Percentiles rank a stretch among this genome's conserved stretches.
Conservation (phyloP, 35 echinoderm and acorn worm species). For the Heliocidaris tuberculata region DNA sequence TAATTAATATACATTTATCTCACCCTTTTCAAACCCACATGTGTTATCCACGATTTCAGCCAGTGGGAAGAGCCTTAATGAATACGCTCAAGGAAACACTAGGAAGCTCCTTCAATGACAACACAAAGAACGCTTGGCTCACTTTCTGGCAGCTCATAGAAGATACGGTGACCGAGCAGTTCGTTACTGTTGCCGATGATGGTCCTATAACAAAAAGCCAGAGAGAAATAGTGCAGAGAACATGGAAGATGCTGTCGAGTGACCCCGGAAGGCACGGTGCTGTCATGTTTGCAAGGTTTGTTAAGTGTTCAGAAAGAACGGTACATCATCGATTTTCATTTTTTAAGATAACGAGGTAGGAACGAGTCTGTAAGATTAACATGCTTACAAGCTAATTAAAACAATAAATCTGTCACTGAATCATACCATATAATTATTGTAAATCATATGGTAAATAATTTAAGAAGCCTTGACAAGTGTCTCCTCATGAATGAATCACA, state of each 20-base stretch:
- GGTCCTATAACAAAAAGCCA: background rate
- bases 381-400: no score
- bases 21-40: background rate
- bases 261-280: conserved; percentile 31
- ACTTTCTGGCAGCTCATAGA: conserved; percentile 16
- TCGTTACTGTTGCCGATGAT: background rate
- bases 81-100: background rate
- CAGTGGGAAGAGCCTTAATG: conserved; percentile 25
- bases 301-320: background rate
- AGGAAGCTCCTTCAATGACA: conserved; percentile 4
- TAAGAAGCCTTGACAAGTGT: no score
- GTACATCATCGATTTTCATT: no score
- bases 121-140: conserved; percentile 9
- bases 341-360: no score
- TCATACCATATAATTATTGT: no score
- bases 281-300: conserved; percentile 36
- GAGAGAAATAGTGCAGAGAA: background rate
- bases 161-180: conserved; percentile 17
- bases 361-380: no score
- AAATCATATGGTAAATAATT: no score
- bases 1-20: background rate
- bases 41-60: background rate
- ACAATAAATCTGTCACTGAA: no score
- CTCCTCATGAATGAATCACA: no score
- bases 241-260: background rate